Percentiles rank a stretch among this genome's conserved stretches.
phyloP scores from a whole-genome alignment of 2,113 vertebrate species.

The Vimba vimba region DNA sequence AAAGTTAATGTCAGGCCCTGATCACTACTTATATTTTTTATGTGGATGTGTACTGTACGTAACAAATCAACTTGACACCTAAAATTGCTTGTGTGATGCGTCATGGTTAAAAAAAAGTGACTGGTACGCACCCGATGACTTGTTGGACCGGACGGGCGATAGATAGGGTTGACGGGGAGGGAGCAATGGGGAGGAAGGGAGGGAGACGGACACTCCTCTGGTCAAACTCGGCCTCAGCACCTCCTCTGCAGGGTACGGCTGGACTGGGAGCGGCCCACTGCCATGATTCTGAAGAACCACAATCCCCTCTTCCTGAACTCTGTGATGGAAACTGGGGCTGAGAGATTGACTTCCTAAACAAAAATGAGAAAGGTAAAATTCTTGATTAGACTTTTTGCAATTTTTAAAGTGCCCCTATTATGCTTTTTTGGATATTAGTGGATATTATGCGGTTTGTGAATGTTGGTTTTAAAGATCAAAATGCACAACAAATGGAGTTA shows the following conservation, averaged over 20 bases:
- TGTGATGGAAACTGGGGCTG: constrained; percentile 71
- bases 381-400: too few relatives aligned
- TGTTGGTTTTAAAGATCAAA: too few relatives aligned
- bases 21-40: too few relatives aligned
- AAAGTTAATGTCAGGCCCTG: too few relatives aligned
- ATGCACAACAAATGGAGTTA: too few relatives aligned
- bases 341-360: constrained; percentile 74
- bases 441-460: too few relatives aligned
- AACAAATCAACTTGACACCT: not conserved
- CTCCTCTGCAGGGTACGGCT: constrained; percentile 69
- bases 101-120: not conserved
- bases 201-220: constrained; percentile 90
- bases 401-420: too few relatives aligned
- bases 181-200: constrained; percentile 92
- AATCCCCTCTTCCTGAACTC: constrained; percentile 58
- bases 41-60: not conserved
- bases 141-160: constrained; percentile 79
- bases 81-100: not conserved
- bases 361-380: not conserved
- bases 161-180: constrained; percentile 86
- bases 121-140: constrained; percentile 84
- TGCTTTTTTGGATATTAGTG: too few relatives aligned
- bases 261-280: constrained; percentile 42
- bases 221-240: constrained; percentile 75
- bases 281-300: constrained; percentile 65